A percentile compares a stretch with the other conserved stretches of the same genome.
Conservation (phyloP, 2,797 vertebrate species). For the Muscicapa striata region DNA sequence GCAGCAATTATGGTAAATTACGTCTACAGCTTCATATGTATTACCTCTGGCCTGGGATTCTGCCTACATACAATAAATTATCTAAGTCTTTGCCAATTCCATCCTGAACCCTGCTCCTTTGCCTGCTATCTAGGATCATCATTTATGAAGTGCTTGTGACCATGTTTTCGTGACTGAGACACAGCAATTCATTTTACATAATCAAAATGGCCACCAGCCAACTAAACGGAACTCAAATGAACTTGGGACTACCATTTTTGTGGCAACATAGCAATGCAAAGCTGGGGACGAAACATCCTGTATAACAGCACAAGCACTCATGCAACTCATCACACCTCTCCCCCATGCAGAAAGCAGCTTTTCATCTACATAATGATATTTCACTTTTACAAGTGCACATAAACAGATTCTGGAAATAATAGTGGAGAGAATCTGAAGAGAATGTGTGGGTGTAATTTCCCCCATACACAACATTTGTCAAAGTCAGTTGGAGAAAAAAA, state of each 20-base stretch:
- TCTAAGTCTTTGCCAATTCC: not conserved
- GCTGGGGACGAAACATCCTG: not conserved
- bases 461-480: not conserved
- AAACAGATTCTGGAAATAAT: not conserved
- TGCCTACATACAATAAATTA: not conserved
- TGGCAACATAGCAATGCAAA: not conserved
- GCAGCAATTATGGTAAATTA: not conserved
- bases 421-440: not conserved
- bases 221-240: not conserved
- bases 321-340: not conserved
- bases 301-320: not conserved
- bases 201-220: not conserved
- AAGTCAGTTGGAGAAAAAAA: not conserved
- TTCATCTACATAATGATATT: not conserved
- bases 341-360: not conserved
- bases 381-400: not conserved
- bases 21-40: accelerated
- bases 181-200: not conserved
- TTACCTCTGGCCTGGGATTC: not conserved
- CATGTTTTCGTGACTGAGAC: not conserved
- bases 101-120: not conserved
- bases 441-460: not conserved
- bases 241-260: not conserved
- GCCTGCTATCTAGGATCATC: not conserved
- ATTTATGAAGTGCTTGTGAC: not conserved